phyloP scores from a whole-genome alignment of 2,888 invertebrate genomes.

The Hipparchia semele region DNA sequence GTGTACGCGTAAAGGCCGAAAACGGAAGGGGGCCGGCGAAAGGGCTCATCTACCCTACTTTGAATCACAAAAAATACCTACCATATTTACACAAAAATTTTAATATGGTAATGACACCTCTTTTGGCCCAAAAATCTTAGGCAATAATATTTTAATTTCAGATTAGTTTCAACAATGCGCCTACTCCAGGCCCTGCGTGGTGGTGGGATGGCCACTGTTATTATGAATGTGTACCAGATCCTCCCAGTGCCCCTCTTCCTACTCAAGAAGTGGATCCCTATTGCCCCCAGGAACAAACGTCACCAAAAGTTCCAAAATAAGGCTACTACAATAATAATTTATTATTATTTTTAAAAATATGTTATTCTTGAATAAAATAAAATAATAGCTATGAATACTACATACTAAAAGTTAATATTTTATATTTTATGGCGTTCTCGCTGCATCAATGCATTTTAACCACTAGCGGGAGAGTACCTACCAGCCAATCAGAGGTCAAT shows the following conservation, averaged over 20 bases:
- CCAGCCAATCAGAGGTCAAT: no score
- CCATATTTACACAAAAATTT: no score
- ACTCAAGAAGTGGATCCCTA: constrained; percentile 14
- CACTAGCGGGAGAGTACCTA: no score
- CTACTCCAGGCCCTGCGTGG: constrained; percentile 66
- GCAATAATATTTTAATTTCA: constrained; percentile 40
- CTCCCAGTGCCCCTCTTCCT: neutral
- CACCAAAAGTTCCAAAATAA: neutral
- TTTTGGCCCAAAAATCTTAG: no score
- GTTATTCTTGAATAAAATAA: neutral
- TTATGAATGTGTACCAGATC: constrained; percentile 49
- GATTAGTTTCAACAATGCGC: constrained; percentile 55
- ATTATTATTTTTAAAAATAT: neutral
- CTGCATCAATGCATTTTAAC: no score
- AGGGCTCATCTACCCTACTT: no score
- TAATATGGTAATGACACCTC: no score
- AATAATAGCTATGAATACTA: neutral
- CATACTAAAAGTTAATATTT: no score
- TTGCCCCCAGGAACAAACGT: constrained; percentile 20
- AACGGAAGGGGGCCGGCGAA: no score
- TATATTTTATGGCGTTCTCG: no score
- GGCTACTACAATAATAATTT: neutral
- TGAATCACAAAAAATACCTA: no score
- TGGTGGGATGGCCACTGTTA: constrained; percentile 74
- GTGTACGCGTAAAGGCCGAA: no score